These are phyloP conservation scores for Lysandra bellargus DNA, from an alignment of 2,888 invertebrate genomes.

Conservation along the genomic window DNA sequence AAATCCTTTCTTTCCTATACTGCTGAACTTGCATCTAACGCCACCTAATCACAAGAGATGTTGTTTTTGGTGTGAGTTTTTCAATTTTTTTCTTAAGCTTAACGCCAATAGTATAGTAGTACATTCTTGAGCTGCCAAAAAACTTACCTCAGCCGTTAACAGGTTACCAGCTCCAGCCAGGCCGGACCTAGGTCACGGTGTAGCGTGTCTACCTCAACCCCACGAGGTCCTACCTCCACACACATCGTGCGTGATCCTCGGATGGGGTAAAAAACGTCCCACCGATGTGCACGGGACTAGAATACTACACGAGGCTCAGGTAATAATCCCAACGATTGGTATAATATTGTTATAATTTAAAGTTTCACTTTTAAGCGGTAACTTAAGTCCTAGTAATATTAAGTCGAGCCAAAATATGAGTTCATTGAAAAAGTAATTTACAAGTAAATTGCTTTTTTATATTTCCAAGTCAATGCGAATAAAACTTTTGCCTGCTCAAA, in stretches of 20 bases:
- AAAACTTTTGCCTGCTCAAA: background rate
- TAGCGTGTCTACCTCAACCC: constrained; percentile 90
- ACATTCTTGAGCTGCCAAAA: background rate
- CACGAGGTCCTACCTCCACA: constrained; percentile 83
- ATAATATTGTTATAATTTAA: background rate
- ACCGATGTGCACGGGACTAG: constrained; percentile 90
- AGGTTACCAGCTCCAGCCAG: constrained; percentile 66
- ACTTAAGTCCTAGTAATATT: no score
- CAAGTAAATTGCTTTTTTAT: background rate
- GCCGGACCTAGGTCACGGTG: constrained; percentile 75
- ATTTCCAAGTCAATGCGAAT: background rate
- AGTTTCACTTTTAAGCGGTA: no score
- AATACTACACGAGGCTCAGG: constrained; percentile 92
- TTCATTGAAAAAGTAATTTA: background rate
- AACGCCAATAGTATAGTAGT: background rate
- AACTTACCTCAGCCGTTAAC: constrained; percentile 31
- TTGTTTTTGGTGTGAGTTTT: no score
- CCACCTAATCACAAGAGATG: no score
- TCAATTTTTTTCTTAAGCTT: no score
- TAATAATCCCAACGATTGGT: constrained; percentile 46
- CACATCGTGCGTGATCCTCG: constrained; percentile 90
- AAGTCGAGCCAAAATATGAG: background rate
- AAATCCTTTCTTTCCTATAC: background rate
- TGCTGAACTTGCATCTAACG: no score
- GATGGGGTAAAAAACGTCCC: constrained; percentile 93